Evolutionary conservation across 2,888 invertebrate genomes (phyloP).

Genomic region (Dichetophora obliterata): DNA sequence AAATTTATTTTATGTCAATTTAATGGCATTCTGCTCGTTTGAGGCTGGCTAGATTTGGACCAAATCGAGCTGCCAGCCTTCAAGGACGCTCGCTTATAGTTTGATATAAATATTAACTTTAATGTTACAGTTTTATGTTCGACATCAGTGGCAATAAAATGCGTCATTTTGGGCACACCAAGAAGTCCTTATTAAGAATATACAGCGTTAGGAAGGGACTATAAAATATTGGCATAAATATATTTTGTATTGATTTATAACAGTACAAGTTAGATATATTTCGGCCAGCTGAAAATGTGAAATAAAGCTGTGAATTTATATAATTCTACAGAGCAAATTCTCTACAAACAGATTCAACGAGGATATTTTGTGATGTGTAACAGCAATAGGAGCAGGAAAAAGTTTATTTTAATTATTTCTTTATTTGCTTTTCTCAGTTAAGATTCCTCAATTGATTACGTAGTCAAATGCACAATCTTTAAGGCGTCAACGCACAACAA

Average conservation of each 20-base stretch:
- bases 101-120: constrained; percentile 15
- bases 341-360: no score
- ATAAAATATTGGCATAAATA: not conserved
- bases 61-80: not conserved
- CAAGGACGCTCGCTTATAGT: not conserved
- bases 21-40: not conserved
- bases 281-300: not conserved
- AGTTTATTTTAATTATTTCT: not conserved
- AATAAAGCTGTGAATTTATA: not conserved
- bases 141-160: constrained; percentile 15
- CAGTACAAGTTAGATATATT: not conserved
- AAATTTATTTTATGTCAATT: not conserved
- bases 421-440: not conserved
- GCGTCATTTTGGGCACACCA: not conserved
- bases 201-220: not conserved
- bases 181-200: no score
- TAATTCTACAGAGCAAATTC: not conserved
- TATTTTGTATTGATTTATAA: not conserved
- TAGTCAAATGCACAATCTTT: not conserved
- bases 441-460: not conserved
- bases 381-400: not conserved
- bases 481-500: not conserved
- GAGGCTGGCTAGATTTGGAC: not conserved
- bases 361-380: no score
- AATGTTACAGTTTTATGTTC: constrained; percentile 2